Evolutionary conservation across 2,888 invertebrate species (phyloP).

Genomic region (Melinaea marsaeus): DNA sequence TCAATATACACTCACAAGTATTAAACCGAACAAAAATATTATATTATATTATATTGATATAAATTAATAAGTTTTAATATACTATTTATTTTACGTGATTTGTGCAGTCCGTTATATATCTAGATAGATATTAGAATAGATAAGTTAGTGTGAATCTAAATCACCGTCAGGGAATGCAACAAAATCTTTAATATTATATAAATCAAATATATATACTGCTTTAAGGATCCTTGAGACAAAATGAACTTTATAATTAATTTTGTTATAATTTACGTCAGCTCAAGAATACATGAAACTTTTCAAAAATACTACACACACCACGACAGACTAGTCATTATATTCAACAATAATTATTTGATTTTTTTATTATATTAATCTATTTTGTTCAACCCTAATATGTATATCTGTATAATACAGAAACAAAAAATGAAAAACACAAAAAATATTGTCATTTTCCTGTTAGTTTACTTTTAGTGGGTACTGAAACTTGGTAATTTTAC

Average conservation of each 20-base stretch:
- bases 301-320: constrained; percentile 23
- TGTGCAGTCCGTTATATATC: constrained; percentile 3
- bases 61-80: background rate
- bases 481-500: constrained; percentile 61
- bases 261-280: constrained; percentile 74
- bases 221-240: constrained; percentile 49
- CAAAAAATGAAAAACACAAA: constrained; percentile 6
- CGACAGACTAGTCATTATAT: constrained; percentile 22
- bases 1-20: constrained; percentile 4
- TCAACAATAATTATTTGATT: background rate
- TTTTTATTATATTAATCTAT: background rate
- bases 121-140: constrained; percentile 3
- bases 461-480: constrained; percentile 34
- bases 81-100: constrained; percentile 34
- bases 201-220: constrained; percentile 1
- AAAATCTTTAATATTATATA: background rate
- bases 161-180: constrained; percentile 16
- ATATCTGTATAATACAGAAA: background rate
- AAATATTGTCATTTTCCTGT: constrained; percentile 12
- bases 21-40: background rate
- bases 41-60: background rate
- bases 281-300: constrained; percentile 58
- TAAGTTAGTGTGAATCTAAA: constrained; percentile 23
- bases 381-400: background rate
- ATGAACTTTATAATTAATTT: constrained; percentile 73